phyloP scores from a whole-genome alignment of 2,113 vertebrate species.

The Neolamprologus caudopunctatus region DNA sequence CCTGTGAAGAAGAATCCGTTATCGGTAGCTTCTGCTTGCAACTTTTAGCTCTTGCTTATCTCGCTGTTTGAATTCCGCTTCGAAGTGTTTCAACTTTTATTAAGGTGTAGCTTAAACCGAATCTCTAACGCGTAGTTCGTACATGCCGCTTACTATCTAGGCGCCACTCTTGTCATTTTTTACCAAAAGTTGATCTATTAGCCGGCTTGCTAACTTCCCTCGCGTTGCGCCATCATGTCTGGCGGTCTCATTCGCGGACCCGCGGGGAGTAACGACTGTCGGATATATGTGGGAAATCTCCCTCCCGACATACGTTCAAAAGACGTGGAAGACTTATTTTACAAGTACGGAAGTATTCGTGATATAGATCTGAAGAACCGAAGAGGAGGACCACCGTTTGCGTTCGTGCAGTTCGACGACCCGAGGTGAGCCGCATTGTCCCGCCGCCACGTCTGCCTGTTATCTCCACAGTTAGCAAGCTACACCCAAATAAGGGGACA shows the following conservation, averaged over 20 bases:
- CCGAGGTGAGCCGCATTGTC: constrained; percentile 63
- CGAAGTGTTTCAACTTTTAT: not conserved
- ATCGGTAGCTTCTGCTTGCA: not conserved
- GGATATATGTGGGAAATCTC: constrained; percentile 85
- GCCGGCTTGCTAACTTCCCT: constrained; percentile 4
- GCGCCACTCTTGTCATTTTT: not conserved
- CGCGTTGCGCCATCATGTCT: constrained; percentile 71
- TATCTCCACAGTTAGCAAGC: not conserved
- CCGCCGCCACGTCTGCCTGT: not conserved
- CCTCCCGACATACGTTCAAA: constrained; percentile 84
- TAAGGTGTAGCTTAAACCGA: not conserved
- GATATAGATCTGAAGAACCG: constrained; percentile 88
- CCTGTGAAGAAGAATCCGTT: not conserved
- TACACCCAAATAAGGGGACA: not conserved
- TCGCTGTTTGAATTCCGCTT: not conserved
- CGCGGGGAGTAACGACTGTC: constrained; percentile 93
- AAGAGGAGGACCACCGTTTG: constrained; percentile 85
- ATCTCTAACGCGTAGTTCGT: not conserved
- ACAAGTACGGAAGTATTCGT: constrained; percentile 84
- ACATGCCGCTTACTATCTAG: not conserved
- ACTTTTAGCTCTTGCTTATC: not conserved
- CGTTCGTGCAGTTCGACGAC: constrained; percentile 77
- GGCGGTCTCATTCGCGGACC: constrained; percentile 88
- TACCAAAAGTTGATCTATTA: not conserved
- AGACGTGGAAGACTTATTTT: constrained; percentile 85